These are phyloP conservation scores for Zaprionus inermis DNA, from an alignment of 1,140 invertebrate species.

Conservation along the genomic window DNA sequence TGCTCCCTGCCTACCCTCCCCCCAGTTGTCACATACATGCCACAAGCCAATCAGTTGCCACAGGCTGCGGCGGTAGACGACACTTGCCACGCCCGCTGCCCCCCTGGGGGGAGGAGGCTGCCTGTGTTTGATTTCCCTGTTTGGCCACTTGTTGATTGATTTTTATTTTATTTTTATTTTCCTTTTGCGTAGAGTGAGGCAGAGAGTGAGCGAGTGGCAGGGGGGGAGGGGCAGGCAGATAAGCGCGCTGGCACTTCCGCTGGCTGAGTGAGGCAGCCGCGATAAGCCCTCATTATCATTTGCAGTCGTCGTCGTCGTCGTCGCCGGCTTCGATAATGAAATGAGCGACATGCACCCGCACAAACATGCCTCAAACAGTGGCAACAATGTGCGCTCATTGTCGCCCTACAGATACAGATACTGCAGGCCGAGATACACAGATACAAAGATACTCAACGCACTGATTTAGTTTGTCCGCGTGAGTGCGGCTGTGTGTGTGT, in stretches of 20 bases:
- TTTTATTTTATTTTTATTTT: constrained; percentile 61
- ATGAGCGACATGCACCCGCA: constrained; percentile 77
- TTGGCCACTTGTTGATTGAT: constrained; percentile 76
- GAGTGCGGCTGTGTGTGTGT: constrained; percentile 7
- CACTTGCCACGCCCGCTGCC: constrained; percentile 15
- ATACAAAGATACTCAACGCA: constrained; percentile 69
- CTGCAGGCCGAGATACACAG: constrained; percentile 1
- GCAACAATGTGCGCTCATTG: constrained; percentile 74
- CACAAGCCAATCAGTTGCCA: constrained; percentile 34
- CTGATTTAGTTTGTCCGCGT: constrained; percentile 64
- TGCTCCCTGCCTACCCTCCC: background rate
- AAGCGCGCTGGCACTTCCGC: constrained; percentile 41
- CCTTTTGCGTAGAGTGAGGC: background rate
- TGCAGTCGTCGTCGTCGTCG: constrained; percentile 30
- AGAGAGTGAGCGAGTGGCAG: background rate
- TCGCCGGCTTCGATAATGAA: constrained; percentile 69
- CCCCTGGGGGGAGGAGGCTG: background rate
- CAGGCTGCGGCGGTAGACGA: constrained; percentile 21
- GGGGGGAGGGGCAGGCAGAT: background rate
- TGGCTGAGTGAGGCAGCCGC: constrained; percentile 8
- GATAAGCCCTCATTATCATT: constrained; percentile 81
- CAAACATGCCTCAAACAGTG: constrained; percentile 38
- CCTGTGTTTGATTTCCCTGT: constrained; percentile 11
- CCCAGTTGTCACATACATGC: background rate
- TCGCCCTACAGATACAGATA: constrained; percentile 42